phyloP scores from a whole-genome alignment of 1,140 invertebrate species.

The Tetranychus urticae region DNA sequence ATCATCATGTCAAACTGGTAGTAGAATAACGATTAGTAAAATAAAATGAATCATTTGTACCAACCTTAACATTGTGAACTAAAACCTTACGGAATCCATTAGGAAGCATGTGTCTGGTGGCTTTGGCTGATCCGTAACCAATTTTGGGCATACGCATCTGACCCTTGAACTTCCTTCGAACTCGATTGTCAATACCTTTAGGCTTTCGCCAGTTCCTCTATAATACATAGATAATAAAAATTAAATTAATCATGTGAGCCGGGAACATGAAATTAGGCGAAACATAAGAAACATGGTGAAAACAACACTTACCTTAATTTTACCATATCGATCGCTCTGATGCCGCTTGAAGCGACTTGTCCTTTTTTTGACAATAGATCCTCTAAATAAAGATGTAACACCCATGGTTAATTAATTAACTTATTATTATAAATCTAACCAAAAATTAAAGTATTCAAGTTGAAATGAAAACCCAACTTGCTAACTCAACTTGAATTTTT shows the following conservation, averaged over 20 bases:
- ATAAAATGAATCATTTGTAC: constrained; percentile 10
- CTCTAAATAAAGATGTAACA: background rate
- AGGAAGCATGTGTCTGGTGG: constrained; percentile 82
- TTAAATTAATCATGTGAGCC: background rate
- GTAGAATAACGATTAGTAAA: background rate
- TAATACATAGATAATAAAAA: constrained; percentile 16
- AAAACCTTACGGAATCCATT: constrained; percentile 89
- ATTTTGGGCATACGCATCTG: constrained; percentile 96
- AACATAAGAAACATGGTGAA: background rate
- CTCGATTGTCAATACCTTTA: constrained; percentile 98
- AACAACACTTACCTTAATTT: constrained; percentile 49
- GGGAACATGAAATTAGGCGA: background rate
- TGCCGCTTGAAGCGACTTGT: constrained; percentile 89
- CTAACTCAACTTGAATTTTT: too few relatives aligned
- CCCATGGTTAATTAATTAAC: background rate
- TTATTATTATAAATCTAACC: too few relatives aligned
- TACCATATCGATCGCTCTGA: constrained; percentile 86
- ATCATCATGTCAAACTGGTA: background rate
- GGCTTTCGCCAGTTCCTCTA: constrained; percentile 72
- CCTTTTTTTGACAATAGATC: constrained; percentile 70
- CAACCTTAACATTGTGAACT: constrained; percentile 57
- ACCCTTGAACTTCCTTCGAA: constrained; percentile 92
- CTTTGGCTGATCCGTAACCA: constrained; percentile 89
- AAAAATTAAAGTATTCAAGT: too few relatives aligned
- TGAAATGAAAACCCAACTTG: too few relatives aligned